A percentile compares a stretch with the other conserved stretches of the same genome.
Conservation (phyloP, 1,140 invertebrate species). For the Scaptomyza pallida region DNA sequence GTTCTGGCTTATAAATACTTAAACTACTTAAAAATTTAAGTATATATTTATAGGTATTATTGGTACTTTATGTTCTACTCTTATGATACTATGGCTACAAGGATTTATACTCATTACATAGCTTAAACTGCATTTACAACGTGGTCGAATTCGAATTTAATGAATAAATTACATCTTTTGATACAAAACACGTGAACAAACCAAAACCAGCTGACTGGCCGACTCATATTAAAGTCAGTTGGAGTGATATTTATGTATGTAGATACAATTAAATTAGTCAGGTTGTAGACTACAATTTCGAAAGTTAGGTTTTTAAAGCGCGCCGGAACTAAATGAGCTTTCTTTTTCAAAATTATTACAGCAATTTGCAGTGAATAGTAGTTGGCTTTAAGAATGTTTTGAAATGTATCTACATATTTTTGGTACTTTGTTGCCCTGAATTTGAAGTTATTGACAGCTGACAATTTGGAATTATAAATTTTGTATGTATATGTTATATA, state of each 20-base stretch:
- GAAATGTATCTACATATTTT: constrained; percentile 19
- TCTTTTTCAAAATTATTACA: constrained; percentile 28
- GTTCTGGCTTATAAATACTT: constrained; percentile 18
- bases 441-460: not conserved
- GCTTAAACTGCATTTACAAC: constrained; percentile 5
- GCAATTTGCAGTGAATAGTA: constrained; percentile 40
- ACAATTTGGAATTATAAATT: constrained; percentile 2
- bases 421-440: not conserved
- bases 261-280: constrained; percentile 28
- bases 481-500: constrained; percentile 7
- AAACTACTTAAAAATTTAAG: constrained; percentile 21
- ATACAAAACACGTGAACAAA: constrained; percentile 75
- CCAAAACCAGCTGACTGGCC: constrained; percentile 59
- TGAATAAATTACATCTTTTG: constrained; percentile 43
- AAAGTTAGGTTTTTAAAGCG: constrained; percentile 21
- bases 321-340: constrained; percentile 39
- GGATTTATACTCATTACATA: constrained; percentile 22
- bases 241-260: constrained; percentile 14
- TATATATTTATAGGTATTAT: not conserved
- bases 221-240: constrained; percentile 20
- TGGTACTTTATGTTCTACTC: constrained; percentile 6
- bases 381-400: constrained; percentile 21
- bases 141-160: constrained; percentile 28
- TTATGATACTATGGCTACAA: constrained; percentile 35
- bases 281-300: constrained; percentile 34